A percentile compares a stretch with the other conserved stretches of the same genome.
Conservation (phyloP, 2,113 vertebrate species). For the Apteryx owenii region DNA sequence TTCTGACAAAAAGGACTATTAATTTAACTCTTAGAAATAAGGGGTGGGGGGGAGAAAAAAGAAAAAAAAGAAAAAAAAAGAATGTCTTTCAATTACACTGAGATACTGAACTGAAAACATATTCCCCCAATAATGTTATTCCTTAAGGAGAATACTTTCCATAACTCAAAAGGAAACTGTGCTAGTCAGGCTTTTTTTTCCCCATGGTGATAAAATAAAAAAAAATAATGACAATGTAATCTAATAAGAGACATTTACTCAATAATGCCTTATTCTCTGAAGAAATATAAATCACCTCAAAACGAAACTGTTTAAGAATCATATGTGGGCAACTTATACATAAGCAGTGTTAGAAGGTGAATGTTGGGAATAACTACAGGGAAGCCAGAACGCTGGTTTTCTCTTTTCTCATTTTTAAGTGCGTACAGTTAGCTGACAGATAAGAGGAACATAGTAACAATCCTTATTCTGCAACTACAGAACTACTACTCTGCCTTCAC, state of each 20-base stretch:
- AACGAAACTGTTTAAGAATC: background rate
- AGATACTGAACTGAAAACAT: background rate
- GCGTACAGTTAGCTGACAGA: background rate
- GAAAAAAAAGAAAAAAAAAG: background rate
- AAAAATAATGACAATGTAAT: background rate
- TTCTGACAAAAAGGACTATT: background rate
- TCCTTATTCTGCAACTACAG: background rate
- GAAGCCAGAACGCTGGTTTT: background rate
- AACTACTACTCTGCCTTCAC: background rate
- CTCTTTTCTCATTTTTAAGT: background rate
- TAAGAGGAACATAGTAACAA: background rate
- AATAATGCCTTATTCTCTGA: background rate
- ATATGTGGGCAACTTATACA: fast-evolving
- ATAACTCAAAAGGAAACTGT: background rate
- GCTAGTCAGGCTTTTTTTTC: background rate
- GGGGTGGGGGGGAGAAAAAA: too few species aligned
- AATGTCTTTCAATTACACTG: background rate
- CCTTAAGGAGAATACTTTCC: background rate
- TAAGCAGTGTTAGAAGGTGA: background rate
- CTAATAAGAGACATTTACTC: background rate
- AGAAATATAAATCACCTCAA: background rate
- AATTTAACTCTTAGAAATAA: background rate
- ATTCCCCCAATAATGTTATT: background rate
- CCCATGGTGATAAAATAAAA: background rate
- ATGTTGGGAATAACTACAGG: background rate